Conservation (phyloP, 2,888 invertebrate genomes). For the Cosmia trapezina region DNA sequence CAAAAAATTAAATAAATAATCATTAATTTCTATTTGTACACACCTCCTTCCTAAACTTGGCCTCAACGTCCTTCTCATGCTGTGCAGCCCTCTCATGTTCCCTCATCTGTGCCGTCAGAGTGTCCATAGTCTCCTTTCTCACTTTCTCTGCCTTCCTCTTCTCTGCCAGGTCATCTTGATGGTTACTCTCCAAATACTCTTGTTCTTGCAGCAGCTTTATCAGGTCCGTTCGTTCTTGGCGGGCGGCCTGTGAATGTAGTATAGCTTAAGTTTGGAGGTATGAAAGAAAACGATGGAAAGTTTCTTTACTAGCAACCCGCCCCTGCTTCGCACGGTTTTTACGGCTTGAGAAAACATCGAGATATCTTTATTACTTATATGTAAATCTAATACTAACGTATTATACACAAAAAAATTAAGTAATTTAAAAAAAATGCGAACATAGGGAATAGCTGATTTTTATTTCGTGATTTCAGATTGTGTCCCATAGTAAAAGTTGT, state of each 20-base stretch:
- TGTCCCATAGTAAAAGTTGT: too few relatives aligned
- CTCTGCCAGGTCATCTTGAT: conserved; percentile 79
- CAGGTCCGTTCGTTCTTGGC: conserved; percentile 82
- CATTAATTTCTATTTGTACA: neutral
- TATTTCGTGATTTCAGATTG: too few relatives aligned
- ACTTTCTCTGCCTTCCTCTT: conserved; percentile 76
- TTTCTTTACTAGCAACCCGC: neutral
- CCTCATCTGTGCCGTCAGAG: conserved; percentile 78
- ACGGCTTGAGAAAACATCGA: neutral
- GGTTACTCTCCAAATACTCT: conserved; percentile 86
- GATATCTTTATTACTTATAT: too few relatives aligned
- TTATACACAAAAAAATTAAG: too few relatives aligned
- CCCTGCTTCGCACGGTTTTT: neutral
- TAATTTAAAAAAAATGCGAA: too few relatives aligned
- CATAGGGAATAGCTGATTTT: too few relatives aligned
- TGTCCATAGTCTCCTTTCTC: conserved; percentile 77
- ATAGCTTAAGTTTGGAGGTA: neutral
- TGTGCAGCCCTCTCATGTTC: conserved; percentile 56
- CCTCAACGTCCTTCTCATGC: conserved; percentile 79
- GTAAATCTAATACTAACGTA: too few relatives aligned
- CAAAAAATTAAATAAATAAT: too few relatives aligned
- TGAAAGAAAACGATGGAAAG: neutral
- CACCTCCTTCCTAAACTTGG: conserved; percentile 82
- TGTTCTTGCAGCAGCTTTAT: conserved; percentile 87
- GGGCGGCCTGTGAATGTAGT: conserved; percentile 71